Base-by-base conservation (phyloP, 2,797 vertebrate genomes). In the Sibirionetta formosa region DNA sequence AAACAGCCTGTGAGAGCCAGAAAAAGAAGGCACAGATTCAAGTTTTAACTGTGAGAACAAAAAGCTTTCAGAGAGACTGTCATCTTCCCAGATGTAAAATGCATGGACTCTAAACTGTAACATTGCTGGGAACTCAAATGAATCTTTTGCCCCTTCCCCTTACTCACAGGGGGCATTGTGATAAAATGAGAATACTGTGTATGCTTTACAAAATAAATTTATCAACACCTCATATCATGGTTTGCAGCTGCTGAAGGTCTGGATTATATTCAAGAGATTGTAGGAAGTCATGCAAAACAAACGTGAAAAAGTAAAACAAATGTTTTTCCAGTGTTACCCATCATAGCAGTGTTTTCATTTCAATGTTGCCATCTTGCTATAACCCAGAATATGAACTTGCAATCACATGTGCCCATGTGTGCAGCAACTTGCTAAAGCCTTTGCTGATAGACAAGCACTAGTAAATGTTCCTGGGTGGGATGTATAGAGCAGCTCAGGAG, bases 1-100 rank as follows among this genome's bases (percentile, higher is more conserved):
- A 54, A 75, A 48, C 23, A 68, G 31, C 31, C 44, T 29, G 26
- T 13, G 76, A 68, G 35, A 94, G 85, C 44, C 87, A 93, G 88
- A 75, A 96, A 92, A 76, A 77, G 35, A 96, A 96, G 89, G 77
- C 94, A 80, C 23, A 40, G 58, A 90, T 96, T 98, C 95, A 97
- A 97, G 82, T 94, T 90, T 64, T 82, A 71, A 86, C 88, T 93
- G 82, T 96, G 96, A 97, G 95, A 95, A 97, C 86, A 86, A 84
- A 92, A 81, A 75, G 1, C 90, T 84, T 95, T 94, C 84, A 93
- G 88, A 91, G 71, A 40, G 51, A 94, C 51, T 95, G 95, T 96
- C 94, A 88, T 51, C 66, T 92, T 97, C 81, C 94, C 75, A 95
- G 63, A 78, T 72, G 78, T 69, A 86, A 97, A 90, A 79, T 36